Base-by-base conservation (phyloP, 2,113 vertebrate species). In the Trochalopteron elliotii region DNA sequence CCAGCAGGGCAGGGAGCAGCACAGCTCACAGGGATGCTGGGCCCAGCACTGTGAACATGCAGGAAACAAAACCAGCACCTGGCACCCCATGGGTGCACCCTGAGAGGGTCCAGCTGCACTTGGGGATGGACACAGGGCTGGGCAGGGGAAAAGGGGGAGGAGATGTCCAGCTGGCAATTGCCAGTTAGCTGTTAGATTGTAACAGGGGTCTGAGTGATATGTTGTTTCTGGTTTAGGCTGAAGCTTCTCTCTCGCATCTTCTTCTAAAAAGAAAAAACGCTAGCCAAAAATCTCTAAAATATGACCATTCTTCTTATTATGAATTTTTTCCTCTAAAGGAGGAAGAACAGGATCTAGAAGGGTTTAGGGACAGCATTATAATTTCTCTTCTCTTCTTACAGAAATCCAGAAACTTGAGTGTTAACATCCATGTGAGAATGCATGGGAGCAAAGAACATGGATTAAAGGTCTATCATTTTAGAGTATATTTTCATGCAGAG, bases 21-120 rank as follows among this genome's bases (percentile, higher is more conserved):
- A 8, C 3, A n/a, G 11, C 25, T 4, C 5, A 5, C 61, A 16
- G 80, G 14, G 39, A 17, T 28, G 61, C 75, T 3, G 19, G 39
- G 55, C 45, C 19, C 52, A 7, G 50, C 47, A 27, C 31, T 5
- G 2, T 4, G 12, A 72, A 22, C 0, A 0, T 1, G 64, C 27
- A 5, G 0, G 40, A 9, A 52, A 74, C 18, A 42, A 70, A 75
- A 15, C 2, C 67, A 47, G 88, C 75, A 33, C 6, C 77, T 9
- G 1, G 4, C 3, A 1, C 27, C 25, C 5, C 25, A 11, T 0
- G 0, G 7, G 13, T 4, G 82, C 0, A 21, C 67, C 71, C 39
- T 24, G 49, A 33, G 18, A 23, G 64, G 69, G 27, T 6, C n/a
- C 0, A 10, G 52, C 21, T 28, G 69, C 25, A 5, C 25, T 0